Evolutionary conservation across 2,113 vertebrate species (phyloP).

Genomic region (Pao palembangensis): DNA sequence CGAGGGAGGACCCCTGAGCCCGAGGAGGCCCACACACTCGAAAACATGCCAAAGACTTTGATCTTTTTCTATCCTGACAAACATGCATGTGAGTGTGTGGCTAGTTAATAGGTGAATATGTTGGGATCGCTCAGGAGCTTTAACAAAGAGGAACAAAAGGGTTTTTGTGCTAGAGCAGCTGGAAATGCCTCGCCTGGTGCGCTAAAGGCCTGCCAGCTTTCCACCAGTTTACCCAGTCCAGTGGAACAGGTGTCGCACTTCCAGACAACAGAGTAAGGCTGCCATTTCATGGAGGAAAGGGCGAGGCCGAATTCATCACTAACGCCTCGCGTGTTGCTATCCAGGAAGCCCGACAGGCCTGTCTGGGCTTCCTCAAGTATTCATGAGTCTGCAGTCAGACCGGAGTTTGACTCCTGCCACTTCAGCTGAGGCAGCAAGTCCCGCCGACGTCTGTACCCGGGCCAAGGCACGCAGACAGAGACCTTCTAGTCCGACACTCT

Average conservation of each 20-base stretch:
- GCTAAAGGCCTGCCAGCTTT: constrained; percentile 59
- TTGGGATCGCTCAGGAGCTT: neutral
- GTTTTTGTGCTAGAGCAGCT: constrained; percentile 58
- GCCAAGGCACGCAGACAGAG: constrained; percentile 34
- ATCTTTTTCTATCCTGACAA: constrained; percentile 8
- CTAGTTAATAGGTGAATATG: no score
- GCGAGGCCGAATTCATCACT: constrained; percentile 50
- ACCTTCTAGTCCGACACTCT: neutral
- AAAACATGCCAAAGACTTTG: constrained; percentile 41
- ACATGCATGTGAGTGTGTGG: constrained; percentile 3
- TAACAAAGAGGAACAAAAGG: constrained; percentile 42
- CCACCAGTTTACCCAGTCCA: constrained; percentile 46
- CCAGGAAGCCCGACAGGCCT: constrained; percentile 60
- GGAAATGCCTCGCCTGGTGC: constrained; percentile 43
- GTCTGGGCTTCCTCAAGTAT: constrained; percentile 60
- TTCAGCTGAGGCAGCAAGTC: constrained; percentile 49
- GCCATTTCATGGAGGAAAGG: constrained; percentile 53
- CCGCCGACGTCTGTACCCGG: constrained; percentile 23
- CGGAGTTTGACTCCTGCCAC: constrained; percentile 11
- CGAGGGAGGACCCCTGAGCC: constrained; percentile 54
- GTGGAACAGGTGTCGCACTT: constrained; percentile 62
- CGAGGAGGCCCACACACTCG: constrained; percentile 27
- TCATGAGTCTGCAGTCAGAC: constrained; percentile 53
- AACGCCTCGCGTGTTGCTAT: constrained; percentile 53
- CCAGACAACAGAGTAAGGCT: constrained; percentile 10